Percentiles rank a stretch among this genome's conserved stretches.
phyloP scores from a whole-genome alignment of 2,797 vertebrate species.

The Eulemur mongoz region DNA sequence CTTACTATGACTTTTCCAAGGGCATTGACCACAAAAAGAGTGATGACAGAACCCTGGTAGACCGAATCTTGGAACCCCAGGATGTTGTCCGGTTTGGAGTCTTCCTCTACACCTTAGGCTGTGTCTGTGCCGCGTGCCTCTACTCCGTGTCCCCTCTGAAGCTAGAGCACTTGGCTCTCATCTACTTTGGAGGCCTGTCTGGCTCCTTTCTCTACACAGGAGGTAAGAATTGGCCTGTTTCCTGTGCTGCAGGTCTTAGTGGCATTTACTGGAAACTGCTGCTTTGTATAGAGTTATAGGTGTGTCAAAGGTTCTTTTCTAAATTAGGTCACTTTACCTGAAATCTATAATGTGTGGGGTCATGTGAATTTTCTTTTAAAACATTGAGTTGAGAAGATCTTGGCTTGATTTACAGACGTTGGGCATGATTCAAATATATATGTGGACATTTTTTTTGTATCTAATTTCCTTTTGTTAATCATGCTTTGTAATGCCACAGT shows the following conservation, averaged over 20 bases:
- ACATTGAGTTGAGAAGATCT: neutral
- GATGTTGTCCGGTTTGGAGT: slow-evolving; percentile 98
- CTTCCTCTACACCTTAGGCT: slow-evolving; percentile 95
- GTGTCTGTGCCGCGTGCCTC: slow-evolving; percentile 93
- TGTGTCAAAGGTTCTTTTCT: neutral
- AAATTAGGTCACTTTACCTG: neutral
- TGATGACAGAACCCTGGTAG: slow-evolving; percentile 97
- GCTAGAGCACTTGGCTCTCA: slow-evolving; percentile 96
- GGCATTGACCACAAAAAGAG: slow-evolving; percentile 99
- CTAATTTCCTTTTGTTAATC: neutral
- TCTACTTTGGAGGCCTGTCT: slow-evolving; percentile 98
- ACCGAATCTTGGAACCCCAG: slow-evolving; percentile 95
- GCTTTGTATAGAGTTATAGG: neutral
- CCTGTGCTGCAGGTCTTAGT: neutral
- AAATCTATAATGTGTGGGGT: neutral
- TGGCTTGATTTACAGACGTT: neutral
- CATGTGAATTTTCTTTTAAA: neutral
- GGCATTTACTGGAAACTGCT: neutral
- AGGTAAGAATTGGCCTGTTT: slow-evolving; percentile 87
- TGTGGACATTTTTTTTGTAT: neutral
- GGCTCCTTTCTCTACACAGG: slow-evolving; percentile 99
- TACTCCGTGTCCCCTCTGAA: slow-evolving; percentile 92
- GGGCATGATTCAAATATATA: neutral
- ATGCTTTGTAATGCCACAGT: neutral
- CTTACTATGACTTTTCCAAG: slow-evolving; percentile 99